Percentiles rank a stretch among this genome's conserved stretches.
phyloP scores from a whole-genome alignment of 2,113 vertebrate species.

The mouse (Mus musculus) region GRCm39 chr17:77163501-77164000 shows the following conservation, averaged over 20 bases:
- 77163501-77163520: background rate
- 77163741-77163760: background rate
- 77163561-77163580: background rate
- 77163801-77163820: background rate
- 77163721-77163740: background rate
- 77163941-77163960: no score
- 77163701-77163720: slow-evolving; percentile 35
- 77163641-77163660: background rate
- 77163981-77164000: no score
- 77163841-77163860: background rate
- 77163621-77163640: background rate
- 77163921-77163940: background rate
- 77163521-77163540: background rate
- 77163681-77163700: background rate
- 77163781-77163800: background rate
- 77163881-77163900: background rate
- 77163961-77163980: no score
- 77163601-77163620: background rate
- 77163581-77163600: background rate
- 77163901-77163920: background rate
- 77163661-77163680: background rate
- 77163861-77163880: background rate
- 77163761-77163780: background rate
- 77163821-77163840: background rate
- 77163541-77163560: background rate